Conservation (phyloP, 2,888 invertebrate species). For the Lasioglossum calceatum region DNA sequence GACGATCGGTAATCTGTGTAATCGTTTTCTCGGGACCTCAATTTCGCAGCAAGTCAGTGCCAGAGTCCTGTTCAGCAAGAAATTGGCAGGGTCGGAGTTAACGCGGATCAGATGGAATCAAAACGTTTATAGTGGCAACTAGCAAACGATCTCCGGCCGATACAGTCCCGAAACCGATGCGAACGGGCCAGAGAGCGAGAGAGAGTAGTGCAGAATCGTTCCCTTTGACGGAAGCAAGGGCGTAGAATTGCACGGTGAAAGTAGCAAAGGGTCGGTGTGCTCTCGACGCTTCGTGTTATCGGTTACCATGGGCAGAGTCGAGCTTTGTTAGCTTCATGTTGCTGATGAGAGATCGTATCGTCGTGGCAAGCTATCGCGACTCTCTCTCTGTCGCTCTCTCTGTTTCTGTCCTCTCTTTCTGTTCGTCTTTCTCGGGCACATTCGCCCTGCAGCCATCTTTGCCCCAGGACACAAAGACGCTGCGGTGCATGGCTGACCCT, state of each 20-base stretch:
- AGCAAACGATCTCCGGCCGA: slow-evolving; percentile 31
- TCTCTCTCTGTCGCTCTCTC: slow-evolving; percentile 1
- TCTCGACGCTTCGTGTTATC: slow-evolving; percentile 56
- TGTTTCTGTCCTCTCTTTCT: slow-evolving; percentile 6
- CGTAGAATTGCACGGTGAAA: slow-evolving; percentile 51
- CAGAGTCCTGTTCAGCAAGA: not conserved
- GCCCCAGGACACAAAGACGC: slow-evolving; percentile 45
- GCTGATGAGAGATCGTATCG: slow-evolving; percentile 71
- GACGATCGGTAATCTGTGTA: not conserved
- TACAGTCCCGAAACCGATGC: slow-evolving; percentile 33
- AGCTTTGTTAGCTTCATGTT: slow-evolving; percentile 68
- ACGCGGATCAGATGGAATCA: slow-evolving; percentile 26
- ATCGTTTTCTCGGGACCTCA: not conserved
- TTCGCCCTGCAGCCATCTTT: slow-evolving; percentile 13
- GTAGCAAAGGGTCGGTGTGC: slow-evolving; percentile 50
- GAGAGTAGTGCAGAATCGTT: slow-evolving; percentile 39
- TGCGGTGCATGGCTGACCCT: slow-evolving; percentile 31
- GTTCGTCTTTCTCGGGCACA: not conserved
- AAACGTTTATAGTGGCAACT: slow-evolving; percentile 21
- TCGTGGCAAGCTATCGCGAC: slow-evolving; percentile 46
- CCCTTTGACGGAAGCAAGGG: slow-evolving; percentile 58
- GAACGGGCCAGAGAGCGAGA: slow-evolving; percentile 2
- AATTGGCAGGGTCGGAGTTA: slow-evolving; percentile 14
- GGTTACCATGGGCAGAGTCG: slow-evolving; percentile 48
- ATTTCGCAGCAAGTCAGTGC: not conserved